These are phyloP conservation scores for Sebastes nivosus DNA, from an alignment of 2,797 vertebrate species.

Conservation along the genomic window DNA sequence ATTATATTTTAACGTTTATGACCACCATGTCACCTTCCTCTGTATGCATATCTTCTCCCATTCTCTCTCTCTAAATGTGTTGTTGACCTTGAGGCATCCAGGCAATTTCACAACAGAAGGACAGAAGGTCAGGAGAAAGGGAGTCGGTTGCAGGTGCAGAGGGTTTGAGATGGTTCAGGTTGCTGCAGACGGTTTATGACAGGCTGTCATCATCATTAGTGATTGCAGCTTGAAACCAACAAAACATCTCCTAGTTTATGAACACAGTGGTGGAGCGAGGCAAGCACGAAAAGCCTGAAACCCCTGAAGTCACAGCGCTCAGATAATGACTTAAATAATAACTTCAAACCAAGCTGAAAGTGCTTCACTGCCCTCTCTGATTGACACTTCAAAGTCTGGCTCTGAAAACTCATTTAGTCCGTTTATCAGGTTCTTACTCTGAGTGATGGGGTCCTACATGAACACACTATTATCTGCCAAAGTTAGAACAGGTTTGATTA, in stretches of 20 bases:
- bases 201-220: neutral
- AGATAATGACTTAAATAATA: neutral
- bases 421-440: neutral
- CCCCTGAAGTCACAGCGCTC: neutral
- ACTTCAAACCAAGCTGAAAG: neutral
- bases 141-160: neutral
- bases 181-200: constrained; percentile 1
- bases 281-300: neutral
- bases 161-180: neutral
- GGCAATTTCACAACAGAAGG: neutral
- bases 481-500: neutral
- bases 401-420: neutral
- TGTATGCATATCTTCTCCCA: neutral
- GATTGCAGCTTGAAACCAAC: neutral
- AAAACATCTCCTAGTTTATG: neutral
- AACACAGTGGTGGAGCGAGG: neutral
- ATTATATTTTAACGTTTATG: neutral
- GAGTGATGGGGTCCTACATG: neutral
- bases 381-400: neutral
- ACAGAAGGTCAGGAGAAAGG: neutral
- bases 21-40: too few species aligned
- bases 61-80: neutral
- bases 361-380: neutral
- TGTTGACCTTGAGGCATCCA: neutral
- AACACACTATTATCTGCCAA: neutral